phyloP scores from a whole-genome alignment of 2,113 vertebrate species.

The Fukomys damarensis region DNA sequence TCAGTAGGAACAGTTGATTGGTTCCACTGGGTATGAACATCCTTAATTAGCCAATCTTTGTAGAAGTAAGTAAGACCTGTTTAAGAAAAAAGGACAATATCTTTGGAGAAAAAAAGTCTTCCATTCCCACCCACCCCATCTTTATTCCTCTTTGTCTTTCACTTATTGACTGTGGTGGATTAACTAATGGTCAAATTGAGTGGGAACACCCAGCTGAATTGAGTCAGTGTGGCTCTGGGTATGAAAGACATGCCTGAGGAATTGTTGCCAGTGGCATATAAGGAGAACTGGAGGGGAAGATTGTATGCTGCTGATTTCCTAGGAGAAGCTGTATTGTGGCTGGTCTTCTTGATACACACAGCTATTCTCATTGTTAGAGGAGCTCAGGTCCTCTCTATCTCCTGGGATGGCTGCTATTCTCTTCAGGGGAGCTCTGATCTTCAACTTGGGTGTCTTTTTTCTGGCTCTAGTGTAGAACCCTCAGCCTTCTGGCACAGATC shows the following conservation, averaged over 20 bases:
- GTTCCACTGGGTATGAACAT: slow-evolving; percentile 33
- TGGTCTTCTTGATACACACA: neutral
- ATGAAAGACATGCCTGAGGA: neutral
- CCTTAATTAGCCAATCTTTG: slow-evolving; percentile 53
- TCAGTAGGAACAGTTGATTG: slow-evolving; percentile 50
- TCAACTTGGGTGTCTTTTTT: neutral
- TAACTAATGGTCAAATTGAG: neutral
- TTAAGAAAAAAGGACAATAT: slow-evolving; percentile 44
- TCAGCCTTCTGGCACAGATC: neutral
- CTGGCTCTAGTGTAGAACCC: neutral
- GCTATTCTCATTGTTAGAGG: neutral
- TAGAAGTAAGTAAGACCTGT: slow-evolving; percentile 61
- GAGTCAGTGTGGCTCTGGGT: neutral
- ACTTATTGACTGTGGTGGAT: slow-evolving; percentile 1
- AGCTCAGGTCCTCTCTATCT: neutral
- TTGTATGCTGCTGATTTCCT: neutral
- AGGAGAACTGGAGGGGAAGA: neutral
- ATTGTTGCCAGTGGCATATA: neutral
- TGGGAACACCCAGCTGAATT: neutral
- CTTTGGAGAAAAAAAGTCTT: slow-evolving; percentile 27
- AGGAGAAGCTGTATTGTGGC: neutral
- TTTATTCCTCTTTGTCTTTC: slow-evolving; percentile 28
- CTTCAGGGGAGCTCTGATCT: neutral
- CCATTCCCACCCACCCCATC: neutral
- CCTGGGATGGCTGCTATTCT: neutral